Evolutionary conservation across 2,113 vertebrate species (phyloP), one percentile per base, ranked within the genome.

Genomic region (Climacteris rufus): DNA sequence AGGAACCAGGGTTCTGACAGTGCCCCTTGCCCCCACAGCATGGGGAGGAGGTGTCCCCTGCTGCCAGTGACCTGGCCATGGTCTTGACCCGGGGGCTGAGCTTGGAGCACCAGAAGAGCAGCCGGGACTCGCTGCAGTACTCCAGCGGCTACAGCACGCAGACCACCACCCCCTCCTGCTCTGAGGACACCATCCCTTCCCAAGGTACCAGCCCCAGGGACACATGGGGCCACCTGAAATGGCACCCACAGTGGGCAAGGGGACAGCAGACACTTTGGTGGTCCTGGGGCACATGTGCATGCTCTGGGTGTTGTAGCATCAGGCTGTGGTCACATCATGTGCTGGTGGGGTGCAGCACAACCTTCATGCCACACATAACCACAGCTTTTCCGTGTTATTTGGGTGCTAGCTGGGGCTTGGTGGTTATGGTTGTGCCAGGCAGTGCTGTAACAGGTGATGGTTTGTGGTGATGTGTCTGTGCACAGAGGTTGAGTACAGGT

Each of bases 141-240:
- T 99, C 99, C 31, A 99, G 99, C 0, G 99, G 99, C 83, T 99
- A 99, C 97, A 99, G 99, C 98, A 99, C 99, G 0, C 99, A 99
- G 97, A 99, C 99, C 74, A 99, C 99, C 71, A 99, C 99, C 3
- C 99, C 99, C 0, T 99, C 99, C 56, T 99, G 99, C 98, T 99
- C 99, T 0, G 99, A 99, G 97, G 99, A 99, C 97, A 99, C 99
- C 81, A 99, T 99, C 90, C 99, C 99, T 47, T 99, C 99, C 56
- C 99, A 99, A 98, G 99, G 99, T 99, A 97, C 63, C 40, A 13
- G 0, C 64, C 30, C 39, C 0, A 0, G 45, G 3, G 9, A 9
- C 17, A 33, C 15, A 35, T 22, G 18, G 28, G 17, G 20, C 42
- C 52, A 31, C 45, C 50, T 10, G 1, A 24, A 83, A 42, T 18